phyloP scores from a whole-genome alignment of 2,888 invertebrate species.

The Papilio gigon region DNA sequence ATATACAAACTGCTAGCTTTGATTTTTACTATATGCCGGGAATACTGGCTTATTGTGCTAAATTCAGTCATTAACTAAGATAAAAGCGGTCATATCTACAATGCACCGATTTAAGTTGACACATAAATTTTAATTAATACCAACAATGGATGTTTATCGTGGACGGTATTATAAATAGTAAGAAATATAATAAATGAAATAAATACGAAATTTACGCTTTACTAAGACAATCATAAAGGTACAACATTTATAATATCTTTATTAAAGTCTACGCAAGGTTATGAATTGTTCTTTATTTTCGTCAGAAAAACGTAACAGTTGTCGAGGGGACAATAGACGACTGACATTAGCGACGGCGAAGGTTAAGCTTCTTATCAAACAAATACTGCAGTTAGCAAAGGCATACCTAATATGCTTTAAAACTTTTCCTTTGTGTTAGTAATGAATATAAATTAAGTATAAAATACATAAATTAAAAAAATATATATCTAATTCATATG shows the following conservation, averaged over 20 bases:
- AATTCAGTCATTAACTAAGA: no score
- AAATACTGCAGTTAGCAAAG: constrained; percentile 9
- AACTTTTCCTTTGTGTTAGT: neutral
- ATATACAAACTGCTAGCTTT: neutral
- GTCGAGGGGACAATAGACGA: constrained; percentile 1
- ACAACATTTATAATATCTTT: neutral
- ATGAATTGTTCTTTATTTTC: constrained; percentile 2
- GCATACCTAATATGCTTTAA: neutral
- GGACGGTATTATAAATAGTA: no score
- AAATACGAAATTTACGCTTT: no score
- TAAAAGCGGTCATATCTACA: no score
- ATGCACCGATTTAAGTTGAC: no score
- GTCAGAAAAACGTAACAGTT: neutral
- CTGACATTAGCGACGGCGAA: constrained; percentile 12
- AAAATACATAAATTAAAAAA: neutral
- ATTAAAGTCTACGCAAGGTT: neutral
- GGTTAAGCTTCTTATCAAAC: constrained; percentile 13
- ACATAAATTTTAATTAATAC: no score
- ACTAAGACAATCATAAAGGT: neutral
- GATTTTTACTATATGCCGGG: neutral
- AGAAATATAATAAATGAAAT: neutral
- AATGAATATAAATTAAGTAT: neutral
- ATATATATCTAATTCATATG: neutral
- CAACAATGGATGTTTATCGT: no score
- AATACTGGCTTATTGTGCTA: no score